Percentiles rank a stretch among this genome's conserved stretches.
Evolutionary conservation across 2,797 vertebrate species (phyloP).

Genomic region (Schizothorax lantsangensis): DNA sequence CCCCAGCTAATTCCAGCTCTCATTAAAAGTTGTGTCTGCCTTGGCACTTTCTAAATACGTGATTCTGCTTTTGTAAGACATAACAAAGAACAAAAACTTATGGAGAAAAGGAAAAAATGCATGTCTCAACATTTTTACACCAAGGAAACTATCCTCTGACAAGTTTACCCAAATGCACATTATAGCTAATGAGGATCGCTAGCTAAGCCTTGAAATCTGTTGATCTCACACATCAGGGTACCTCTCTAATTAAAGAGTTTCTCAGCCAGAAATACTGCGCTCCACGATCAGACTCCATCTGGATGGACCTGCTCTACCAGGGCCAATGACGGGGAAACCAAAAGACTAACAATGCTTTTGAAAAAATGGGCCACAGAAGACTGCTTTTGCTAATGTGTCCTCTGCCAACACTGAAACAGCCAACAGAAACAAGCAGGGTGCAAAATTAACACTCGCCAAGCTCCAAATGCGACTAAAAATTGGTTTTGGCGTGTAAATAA

Average conservation of each 20-base stretch:
- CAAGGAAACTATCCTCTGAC: constrained; percentile 22
- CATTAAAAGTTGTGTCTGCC: constrained; percentile 29
- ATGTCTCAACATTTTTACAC: constrained; percentile 35
- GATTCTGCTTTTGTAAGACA: constrained; percentile 18
- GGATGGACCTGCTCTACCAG: constrained; percentile 14
- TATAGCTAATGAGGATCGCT: constrained; percentile 37
- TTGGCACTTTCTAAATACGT: constrained; percentile 1
- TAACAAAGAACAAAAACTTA: not conserved
- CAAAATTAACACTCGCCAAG: constrained; percentile 4
- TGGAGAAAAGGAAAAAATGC: constrained; percentile 12
- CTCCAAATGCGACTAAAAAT: not conserved
- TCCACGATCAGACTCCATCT: constrained; percentile 36
- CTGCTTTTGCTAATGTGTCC: constrained; percentile 22
- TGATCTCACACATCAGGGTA: constrained; percentile 64
- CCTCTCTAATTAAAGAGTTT: constrained; percentile 71
- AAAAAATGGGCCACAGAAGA: constrained; percentile 29
- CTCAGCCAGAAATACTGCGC: constrained; percentile 67
- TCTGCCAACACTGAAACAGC: constrained; percentile 25
- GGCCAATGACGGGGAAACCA: constrained; percentile 21
- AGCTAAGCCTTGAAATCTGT: constrained; percentile 55
- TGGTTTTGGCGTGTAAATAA: not conserved
- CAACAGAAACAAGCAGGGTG: constrained; percentile 33
- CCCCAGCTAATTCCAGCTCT: not conserved
- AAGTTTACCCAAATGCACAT: constrained; percentile 26
- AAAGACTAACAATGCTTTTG: constrained; percentile 19